phyloP scores from a whole-genome alignment of 2,113 vertebrate genomes.

The Podiceps cristatus region DNA sequence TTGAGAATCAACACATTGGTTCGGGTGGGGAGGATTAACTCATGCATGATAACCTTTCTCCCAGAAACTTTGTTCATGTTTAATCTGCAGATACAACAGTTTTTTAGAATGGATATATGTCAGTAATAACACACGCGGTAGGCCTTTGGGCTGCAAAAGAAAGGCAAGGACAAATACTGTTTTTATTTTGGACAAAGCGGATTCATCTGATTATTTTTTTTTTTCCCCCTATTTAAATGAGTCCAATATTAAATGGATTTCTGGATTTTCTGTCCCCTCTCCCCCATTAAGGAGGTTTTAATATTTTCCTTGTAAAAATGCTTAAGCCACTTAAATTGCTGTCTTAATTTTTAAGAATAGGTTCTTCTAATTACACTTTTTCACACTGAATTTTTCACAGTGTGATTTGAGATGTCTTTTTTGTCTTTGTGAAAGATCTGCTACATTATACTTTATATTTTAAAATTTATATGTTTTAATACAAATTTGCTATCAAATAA shows the following conservation, averaged over 20 bases:
- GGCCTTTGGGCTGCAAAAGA: background rate
- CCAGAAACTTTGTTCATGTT: background rate
- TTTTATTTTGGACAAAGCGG: background rate
- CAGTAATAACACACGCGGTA: background rate
- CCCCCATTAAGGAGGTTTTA: background rate
- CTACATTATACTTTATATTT: fast-evolving
- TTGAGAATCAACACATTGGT: background rate
- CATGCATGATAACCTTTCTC: background rate
- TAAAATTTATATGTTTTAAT: background rate
- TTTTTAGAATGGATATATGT: background rate
- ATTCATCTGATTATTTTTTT: background rate
- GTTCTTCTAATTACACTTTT: background rate
- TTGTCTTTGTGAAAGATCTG: background rate
- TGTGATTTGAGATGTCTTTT: background rate
- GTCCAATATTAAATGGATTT: background rate
- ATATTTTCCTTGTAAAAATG: background rate
- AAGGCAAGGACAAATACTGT: background rate
- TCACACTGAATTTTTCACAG: background rate
- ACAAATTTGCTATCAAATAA: background rate
- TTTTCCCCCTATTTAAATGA: background rate
- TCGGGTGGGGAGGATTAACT: background rate
- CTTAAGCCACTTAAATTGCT: background rate
- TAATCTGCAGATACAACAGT: background rate
- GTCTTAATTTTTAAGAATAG: background rate
- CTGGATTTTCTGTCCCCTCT: background rate